Percentiles rank a stretch among this genome's conserved stretches.
Evolutionary conservation across 1,140 invertebrate species (phyloP).

Genomic region (Drosophila erecta): DNA sequence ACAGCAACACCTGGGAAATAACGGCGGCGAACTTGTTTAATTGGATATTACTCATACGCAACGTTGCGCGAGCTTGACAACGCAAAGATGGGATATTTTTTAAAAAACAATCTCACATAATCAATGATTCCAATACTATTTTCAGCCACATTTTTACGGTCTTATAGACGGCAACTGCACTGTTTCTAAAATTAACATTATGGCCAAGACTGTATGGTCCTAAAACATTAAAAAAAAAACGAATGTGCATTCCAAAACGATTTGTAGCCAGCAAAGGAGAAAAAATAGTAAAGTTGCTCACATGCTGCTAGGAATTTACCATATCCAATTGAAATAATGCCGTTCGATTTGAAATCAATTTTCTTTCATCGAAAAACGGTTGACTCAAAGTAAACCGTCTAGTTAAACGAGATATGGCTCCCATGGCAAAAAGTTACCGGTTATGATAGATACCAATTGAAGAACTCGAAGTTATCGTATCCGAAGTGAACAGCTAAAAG

Average conservation of each 20-base stretch:
- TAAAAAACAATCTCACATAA: neutral
- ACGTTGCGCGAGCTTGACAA: constrained; percentile 16
- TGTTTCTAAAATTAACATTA: constrained; percentile 5
- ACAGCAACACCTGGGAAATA: constrained; percentile 32
- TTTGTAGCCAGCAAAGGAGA: neutral
- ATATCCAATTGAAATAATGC: constrained; percentile 6
- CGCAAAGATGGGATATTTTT: constrained; percentile 1
- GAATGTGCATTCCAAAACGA: constrained; percentile 14
- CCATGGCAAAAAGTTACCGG: constrained; percentile 19
- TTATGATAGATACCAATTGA: constrained; percentile 5
- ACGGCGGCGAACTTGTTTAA: constrained; percentile 24
- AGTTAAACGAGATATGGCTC: constrained; percentile 30
- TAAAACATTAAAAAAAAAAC: neutral
- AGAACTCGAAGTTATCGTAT: constrained; percentile 6
- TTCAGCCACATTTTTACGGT: neutral
- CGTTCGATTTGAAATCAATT: constrained; percentile 2
- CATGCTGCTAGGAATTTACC: neutral
- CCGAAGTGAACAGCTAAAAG: neutral
- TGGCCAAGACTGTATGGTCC: neutral
- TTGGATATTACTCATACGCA: constrained; percentile 65
- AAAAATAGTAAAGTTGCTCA: neutral
- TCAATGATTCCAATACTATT: neutral
- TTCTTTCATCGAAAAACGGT: constrained; percentile 5
- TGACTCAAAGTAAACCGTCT: constrained; percentile 23
- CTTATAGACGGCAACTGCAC: neutral